Base-by-base conservation (phyloP, 2,797 vertebrate species). In the Pseudomugil gertrudae region DNA sequence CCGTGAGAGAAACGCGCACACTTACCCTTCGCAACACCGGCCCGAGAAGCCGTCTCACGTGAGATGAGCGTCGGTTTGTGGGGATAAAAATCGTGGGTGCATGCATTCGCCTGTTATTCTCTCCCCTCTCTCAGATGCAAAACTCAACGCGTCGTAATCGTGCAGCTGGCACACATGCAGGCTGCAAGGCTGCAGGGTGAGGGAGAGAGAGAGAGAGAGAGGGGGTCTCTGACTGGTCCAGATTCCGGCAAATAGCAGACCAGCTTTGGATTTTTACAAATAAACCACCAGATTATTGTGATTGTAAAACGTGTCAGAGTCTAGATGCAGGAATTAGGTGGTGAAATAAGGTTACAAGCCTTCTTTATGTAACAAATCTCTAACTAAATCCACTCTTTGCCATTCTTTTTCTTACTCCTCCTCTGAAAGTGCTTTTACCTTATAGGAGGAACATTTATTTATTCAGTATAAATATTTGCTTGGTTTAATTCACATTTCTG, bases 211-310 rank as follows among this genome's bases (percentile, higher is more conserved):
- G 29, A 4, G 27, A 17, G 13, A 23, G 13, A 17, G 23, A n/a
- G 54, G 21, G 36, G 4, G 4, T 7, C 14, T 66, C 21, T 38
- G 70, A 69, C 72, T 73, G 82, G 57, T 73, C 67, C 62, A 74
- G 54, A 84, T 73, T 56, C 51, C 1, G 27, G 80, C 80, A 84
- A 79, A 83, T 57, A 79, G 53, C 78, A 36, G 56, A 2, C 17
- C 61, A 66, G 62, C 26, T 79, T 50, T 71, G 66, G 48, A 17
- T 68, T 74, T 65, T 62, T 66, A 57, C 24, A 76, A 75, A 71
- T 71, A 68, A 63, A 0, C 6, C 33, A 55, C 2, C 26, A 40
- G 47, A 43, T 77, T 67, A 14, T 64, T 69, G 79, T 75, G 54
- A 23, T 5, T 63, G 54, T 54, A 62, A 48, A 74, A 27, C 63